Percentiles rank a stretch among this genome's conserved stretches.
These are phyloP conservation scores for Chrysopa pallens DNA, from an alignment of 1,140 invertebrate genomes.

Conservation along the genomic window DNA sequence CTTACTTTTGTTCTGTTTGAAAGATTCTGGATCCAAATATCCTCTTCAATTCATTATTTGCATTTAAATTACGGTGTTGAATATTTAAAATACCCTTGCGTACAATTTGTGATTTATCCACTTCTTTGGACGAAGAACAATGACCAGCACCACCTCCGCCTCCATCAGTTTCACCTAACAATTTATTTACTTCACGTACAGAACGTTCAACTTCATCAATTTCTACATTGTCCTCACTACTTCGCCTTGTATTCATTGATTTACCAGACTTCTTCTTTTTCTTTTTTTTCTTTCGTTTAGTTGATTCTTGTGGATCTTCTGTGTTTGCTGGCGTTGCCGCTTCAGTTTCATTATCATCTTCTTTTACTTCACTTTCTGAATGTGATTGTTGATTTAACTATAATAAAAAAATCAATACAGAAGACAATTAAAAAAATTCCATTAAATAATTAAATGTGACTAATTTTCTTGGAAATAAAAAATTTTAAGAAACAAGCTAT, in stretches of 20 bases:
- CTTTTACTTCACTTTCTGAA: conserved; percentile 49
- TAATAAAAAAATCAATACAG: not conserved
- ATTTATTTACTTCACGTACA: conserved; percentile 50
- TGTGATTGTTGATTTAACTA: conserved; percentile 39
- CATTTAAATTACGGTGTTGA: conserved; percentile 59
- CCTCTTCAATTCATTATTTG: conserved; percentile 64
- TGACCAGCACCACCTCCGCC: no score
- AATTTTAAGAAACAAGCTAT: no score
- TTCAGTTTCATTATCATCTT: conserved; percentile 47
- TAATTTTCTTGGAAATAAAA: no score
- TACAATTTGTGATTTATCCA: conserved; percentile 14
- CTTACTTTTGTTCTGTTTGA: conserved; percentile 42
- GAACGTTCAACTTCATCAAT: conserved; percentile 58
- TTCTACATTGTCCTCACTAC: conserved; percentile 40
- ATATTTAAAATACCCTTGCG: conserved; percentile 36
- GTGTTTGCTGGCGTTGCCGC: conserved; percentile 26
- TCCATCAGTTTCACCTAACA: conserved; percentile 36
- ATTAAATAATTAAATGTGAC: no score
- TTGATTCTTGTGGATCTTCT: conserved; percentile 19
- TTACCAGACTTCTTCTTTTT: conserved; percentile 38
- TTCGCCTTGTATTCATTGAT: conserved; percentile 27
- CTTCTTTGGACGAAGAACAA: conserved; percentile 13
- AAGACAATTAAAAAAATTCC: no score
- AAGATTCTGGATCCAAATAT: conserved; percentile 72
- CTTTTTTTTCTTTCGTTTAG: conserved; percentile 40